Base-by-base conservation (phyloP, 2,888 invertebrate genomes). In the Phyto melanocephala region DNA sequence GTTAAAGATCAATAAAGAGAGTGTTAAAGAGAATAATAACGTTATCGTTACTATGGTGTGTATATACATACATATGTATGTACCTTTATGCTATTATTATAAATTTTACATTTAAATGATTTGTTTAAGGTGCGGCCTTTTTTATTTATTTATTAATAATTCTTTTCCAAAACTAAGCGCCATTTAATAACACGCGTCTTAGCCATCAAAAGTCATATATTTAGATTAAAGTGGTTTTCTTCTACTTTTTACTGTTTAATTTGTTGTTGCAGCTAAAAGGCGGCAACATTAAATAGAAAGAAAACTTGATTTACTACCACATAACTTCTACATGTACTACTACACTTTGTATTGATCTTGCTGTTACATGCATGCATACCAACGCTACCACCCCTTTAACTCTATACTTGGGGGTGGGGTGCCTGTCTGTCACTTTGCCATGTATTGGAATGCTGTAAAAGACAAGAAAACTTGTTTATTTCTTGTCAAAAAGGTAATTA, bases 361-460 rank as follows among this genome's bases (percentile, higher is more conserved):
- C 47, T 47, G 1, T 20, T 2, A 10, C 47, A n/a, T n/a, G n/a
- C n/a, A n/a, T n/a, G n/a, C n/a, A 10, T 2, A 37, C 37, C 11
- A 37, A 37, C 37, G 20, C 47, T 4, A 22, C 0, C 33, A 20
- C 24, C 24, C 24, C 52, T 40, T 17, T 50, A 13, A 42, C 47
- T 3, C 0, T 10, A 11, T 10, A 11, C 13, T 52, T 52, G 1
- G n/a, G 7, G 6, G 22, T 52, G 1, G n/a, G 7, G 6, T n/a
- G 33, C 47, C 40, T 35, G 24, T 33, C 28, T 74, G 47, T 75
- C 80, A 62, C 20, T 37, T 67, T 75, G 67, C 67, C 50, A 62
- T 81, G 65, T 65, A 65, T 65, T 65, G 68, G 81, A 78, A 78
- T 78, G 78, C 78, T 78, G 81, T 78, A 78, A 81, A 74, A 78